A percentile compares a stretch with the other conserved stretches of the same genome.
Evolutionary conservation across 2,888 invertebrate genomes (phyloP).

Genomic region (Hypolimnas misippus): DNA sequence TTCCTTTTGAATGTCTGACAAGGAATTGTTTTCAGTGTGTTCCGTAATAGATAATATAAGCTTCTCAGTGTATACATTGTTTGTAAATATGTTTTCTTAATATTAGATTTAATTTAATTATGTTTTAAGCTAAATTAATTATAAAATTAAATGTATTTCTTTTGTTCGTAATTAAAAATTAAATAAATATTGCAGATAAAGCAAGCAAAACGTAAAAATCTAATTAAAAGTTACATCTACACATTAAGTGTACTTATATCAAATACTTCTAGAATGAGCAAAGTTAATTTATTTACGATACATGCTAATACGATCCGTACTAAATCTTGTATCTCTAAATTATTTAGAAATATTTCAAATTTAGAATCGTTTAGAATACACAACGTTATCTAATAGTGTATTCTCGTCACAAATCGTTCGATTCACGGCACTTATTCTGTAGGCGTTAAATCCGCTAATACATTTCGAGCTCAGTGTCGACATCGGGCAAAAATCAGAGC

Average conservation of each 20-base stretch:
- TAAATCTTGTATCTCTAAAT: neutral
- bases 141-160: too few relatives aligned
- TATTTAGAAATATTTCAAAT: conserved; percentile 14
- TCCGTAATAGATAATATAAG: neutral
- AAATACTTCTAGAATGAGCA: too few relatives aligned
- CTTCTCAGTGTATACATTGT: neutral
- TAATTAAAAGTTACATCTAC: too few relatives aligned
- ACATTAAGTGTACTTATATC: too few relatives aligned
- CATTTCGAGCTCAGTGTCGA: conserved; percentile 76
- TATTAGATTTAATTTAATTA: conserved; percentile 14
- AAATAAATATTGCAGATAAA: too few relatives aligned
- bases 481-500: conserved; percentile 80
- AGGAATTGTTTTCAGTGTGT: neutral
- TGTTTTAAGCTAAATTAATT: conserved; percentile 22
- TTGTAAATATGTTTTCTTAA: neutral
- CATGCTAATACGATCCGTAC: neutral
- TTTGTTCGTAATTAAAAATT: too few relatives aligned
- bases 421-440: conserved; percentile 67
- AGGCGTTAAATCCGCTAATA: conserved; percentile 78
- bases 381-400: conserved; percentile 58
- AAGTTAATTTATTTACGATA: too few relatives aligned
- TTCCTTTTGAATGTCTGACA: neutral
- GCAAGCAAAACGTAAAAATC: too few relatives aligned
- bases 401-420: conserved; percentile 66
- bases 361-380: conserved; percentile 7